A percentile compares a stretch with the other conserved stretches of the same genome.
phyloP scores from a whole-genome alignment of 35 echinoderm and acorn worm species.

The Eucidaris tribuloides region DNA sequence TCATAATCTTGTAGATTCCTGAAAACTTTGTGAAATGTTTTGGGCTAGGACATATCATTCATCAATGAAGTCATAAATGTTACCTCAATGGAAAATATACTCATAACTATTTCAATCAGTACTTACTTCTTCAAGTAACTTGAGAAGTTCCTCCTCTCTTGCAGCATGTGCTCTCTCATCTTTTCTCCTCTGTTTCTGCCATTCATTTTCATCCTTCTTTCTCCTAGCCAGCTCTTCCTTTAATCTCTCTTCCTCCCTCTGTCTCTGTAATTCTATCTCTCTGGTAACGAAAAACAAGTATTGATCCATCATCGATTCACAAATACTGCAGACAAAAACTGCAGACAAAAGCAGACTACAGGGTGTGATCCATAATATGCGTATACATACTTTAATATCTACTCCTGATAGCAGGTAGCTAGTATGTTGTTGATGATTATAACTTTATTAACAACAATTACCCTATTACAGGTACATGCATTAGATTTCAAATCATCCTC shows the following conservation, averaged over 20 bases:
- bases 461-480: too few relatives aligned
- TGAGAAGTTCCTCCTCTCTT: neutral
- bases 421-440: neutral
- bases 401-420: neutral
- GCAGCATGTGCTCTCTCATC: neutral
- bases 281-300: neutral
- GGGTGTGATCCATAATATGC: neutral
- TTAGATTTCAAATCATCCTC: too few relatives aligned
- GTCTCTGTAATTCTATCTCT: neutral
- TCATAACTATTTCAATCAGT: neutral
- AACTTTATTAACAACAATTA: neutral
- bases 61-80: too few relatives aligned
- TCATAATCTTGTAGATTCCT: neutral
- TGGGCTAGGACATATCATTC: too few relatives aligned
- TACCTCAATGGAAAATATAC: too few relatives aligned
- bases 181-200: neutral
- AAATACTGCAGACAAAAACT: neutral
- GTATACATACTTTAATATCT: neutral
- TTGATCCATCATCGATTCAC: neutral
- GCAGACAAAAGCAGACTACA: neutral
- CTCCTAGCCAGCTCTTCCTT: neutral
- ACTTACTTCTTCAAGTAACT: constrained; percentile 32
- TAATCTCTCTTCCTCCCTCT: constrained; percentile 10
- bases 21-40: neutral
- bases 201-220: neutral